Conservation (phyloP, 2,113 vertebrate species). For the Carettochelys insculpta region DNA sequence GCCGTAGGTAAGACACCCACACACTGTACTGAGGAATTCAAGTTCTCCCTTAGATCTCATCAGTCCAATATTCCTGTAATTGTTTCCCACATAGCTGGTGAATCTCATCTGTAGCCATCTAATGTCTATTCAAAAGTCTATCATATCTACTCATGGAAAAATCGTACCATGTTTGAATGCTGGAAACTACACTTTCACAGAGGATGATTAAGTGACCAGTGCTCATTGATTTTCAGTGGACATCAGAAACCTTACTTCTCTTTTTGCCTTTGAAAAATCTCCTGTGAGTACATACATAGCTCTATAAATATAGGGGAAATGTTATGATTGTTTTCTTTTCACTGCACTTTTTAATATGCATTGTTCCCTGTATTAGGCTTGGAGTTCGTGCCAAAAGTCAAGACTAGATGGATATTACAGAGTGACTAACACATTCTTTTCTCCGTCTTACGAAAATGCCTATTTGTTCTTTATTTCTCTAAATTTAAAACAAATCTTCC, state of each 20-base stretch:
- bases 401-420: neutral
- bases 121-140: neutral
- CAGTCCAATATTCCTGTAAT: neutral
- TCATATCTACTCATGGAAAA: neutral
- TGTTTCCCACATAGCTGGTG: fast-evolving
- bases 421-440: neutral
- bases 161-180: neutral
- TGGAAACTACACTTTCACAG: neutral
- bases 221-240: neutral
- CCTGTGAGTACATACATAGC: neutral
- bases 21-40: neutral
- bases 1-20: neutral
- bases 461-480: neutral
- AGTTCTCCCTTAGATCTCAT: neutral
- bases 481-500: neutral
- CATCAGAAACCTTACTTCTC: neutral
- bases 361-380: neutral
- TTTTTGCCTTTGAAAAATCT: neutral
- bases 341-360: neutral
- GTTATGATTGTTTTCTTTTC: neutral
- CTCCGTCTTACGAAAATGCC: neutral
- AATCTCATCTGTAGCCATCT: neutral
- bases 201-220: neutral
- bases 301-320: neutral
- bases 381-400: neutral